Evolutionary conservation across 2,113 vertebrate species (phyloP).

Genomic region (Pygoscelis antarcticus): DNA sequence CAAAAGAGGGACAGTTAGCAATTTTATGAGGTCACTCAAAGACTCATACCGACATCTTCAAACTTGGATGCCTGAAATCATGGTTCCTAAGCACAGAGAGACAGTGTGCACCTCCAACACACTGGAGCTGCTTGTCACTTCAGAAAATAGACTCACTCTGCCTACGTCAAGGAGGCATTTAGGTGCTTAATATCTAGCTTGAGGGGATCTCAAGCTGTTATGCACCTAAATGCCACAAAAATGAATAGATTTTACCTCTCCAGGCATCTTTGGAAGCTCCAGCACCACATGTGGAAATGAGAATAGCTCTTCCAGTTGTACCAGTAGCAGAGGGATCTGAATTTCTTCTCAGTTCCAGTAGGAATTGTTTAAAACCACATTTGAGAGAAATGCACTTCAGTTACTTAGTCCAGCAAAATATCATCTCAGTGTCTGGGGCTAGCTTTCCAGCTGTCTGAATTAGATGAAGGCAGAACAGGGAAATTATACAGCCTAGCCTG

Average conservation of each 20-base stretch:
- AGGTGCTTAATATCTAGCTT: neutral
- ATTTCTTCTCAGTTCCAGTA: neutral
- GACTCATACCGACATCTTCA: neutral
- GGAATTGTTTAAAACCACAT: neutral
- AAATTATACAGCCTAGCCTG: neutral
- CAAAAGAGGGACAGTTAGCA: neutral
- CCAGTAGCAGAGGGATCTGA: neutral
- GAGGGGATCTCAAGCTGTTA: neutral
- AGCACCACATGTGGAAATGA: neutral
- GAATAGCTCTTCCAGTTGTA: neutral
- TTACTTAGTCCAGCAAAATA: neutral
- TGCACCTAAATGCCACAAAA: neutral
- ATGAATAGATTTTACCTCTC: neutral
- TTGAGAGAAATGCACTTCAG: neutral
- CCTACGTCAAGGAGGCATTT: neutral
- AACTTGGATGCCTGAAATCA: neutral
- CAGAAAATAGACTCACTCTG: neutral
- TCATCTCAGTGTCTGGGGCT: neutral
- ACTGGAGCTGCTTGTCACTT: neutral
- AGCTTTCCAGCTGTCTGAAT: neutral
- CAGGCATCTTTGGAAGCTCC: neutral
- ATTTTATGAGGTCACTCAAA: neutral
- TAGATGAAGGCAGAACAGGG: neutral
- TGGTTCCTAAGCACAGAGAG: neutral
- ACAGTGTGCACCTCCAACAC: neutral